Evolutionary conservation across 2,113 vertebrate species (phyloP).

Genomic region (Suncus etruscus): DNA sequence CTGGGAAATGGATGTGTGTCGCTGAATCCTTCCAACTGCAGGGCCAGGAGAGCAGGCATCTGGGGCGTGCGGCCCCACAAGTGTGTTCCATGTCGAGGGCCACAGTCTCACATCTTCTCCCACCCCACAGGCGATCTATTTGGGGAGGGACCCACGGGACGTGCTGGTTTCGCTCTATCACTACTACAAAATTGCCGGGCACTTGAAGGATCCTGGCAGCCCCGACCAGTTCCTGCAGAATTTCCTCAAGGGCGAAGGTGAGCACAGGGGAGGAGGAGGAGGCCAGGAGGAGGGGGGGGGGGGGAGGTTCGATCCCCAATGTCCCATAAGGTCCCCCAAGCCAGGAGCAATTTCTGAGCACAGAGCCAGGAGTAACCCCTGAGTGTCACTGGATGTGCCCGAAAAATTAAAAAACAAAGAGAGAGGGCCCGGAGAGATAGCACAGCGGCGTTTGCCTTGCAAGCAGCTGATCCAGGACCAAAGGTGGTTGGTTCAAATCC

Average conservation of each 20-base stretch:
- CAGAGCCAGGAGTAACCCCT: too few species aligned
- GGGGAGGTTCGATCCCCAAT: too few species aligned
- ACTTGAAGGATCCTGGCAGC: conserved; percentile 74
- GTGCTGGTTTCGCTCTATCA: conserved; percentile 81
- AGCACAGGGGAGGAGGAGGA: neutral
- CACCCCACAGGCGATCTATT: conserved; percentile 75
- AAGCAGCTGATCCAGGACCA: too few species aligned
- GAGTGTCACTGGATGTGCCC: too few species aligned
- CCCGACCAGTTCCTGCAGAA: conserved; percentile 79
- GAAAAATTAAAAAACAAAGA: too few species aligned
- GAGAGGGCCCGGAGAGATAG: too few species aligned
- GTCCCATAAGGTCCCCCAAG: too few species aligned
- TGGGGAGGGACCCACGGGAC: conserved; percentile 79
- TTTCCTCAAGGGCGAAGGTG: conserved; percentile 83
- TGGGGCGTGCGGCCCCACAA: rapidly evolving
- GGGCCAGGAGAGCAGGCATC: neutral
- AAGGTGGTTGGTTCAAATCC: too few species aligned
- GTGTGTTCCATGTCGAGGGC: neutral
- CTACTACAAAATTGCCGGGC: conserved; percentile 82
- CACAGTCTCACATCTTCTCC: neutral
- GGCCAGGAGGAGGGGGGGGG: too few species aligned
- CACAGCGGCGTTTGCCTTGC: too few species aligned
- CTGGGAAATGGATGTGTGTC: too few species aligned
- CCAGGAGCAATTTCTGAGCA: too few species aligned
- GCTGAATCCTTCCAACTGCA: neutral